Evolutionary conservation across 1,140 invertebrate genomes (phyloP).

Genomic region (Drosophila fuyamai): DNA sequence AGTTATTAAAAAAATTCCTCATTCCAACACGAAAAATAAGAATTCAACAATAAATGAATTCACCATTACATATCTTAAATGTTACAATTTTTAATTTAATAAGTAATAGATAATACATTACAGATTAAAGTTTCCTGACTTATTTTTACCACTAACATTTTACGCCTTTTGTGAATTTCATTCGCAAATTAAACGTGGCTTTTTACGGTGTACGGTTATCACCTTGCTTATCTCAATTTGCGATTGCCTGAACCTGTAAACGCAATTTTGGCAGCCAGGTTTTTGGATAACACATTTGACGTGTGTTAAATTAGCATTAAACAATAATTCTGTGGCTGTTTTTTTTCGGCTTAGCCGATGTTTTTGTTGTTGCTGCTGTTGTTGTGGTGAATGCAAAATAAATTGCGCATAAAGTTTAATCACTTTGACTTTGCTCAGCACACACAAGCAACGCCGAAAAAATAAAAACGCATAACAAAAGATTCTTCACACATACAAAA

Average conservation of each 20-base stretch:
- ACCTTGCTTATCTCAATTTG: conserved; percentile 14
- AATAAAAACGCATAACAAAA: conserved; percentile 78
- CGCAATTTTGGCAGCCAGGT: conserved; percentile 23
- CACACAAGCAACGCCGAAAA: conserved; percentile 60
- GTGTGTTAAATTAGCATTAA: conserved; percentile 62
- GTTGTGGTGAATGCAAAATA: conserved; percentile 77
- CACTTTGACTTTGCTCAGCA: conserved; percentile 78
- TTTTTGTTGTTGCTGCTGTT: conserved; percentile 29
- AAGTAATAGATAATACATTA: no score
- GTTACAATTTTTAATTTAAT: no score
- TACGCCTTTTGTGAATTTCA: neutral
- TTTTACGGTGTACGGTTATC: conserved; percentile 27
- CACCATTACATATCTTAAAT: no score
- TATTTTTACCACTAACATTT: neutral
- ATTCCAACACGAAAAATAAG: no score
- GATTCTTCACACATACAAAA: conserved; percentile 59
- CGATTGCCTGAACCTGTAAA: conserved; percentile 55
- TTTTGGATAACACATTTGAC: conserved; percentile 36
- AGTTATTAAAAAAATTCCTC: no score
- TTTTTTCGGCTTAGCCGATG: conserved; percentile 26
- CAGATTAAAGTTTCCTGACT: no score
- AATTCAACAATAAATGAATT: no score
- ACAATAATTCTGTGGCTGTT: conserved; percentile 49
- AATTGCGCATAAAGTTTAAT: conserved; percentile 84
- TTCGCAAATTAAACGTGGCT: neutral